Evolutionary conservation across 1,140 invertebrate species (phyloP), one percentile per base, ranked within the genome.

Genomic region (Drosophila rhopaloa): DNA sequence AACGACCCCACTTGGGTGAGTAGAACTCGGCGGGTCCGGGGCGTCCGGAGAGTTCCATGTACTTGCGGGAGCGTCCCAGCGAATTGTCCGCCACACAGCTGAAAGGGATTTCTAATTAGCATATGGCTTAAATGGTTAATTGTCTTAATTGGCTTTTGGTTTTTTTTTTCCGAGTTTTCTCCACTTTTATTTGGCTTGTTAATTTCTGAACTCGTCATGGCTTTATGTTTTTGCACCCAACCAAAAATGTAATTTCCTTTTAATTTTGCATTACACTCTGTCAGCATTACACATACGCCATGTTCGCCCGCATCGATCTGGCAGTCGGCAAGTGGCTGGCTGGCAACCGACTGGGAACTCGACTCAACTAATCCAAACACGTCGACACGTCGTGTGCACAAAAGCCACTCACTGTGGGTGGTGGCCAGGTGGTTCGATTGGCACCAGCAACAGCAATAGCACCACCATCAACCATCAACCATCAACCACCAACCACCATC

Each of bases 41-140:
- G 46, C 95, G 93, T 0, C 95, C 95, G 3, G 94, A 95, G 54
- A 95, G 92, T 79, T 95, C 95, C 77, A 95, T 95, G 85, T 95
- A 95, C 71, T 94, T 94, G 37, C 95, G 94, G 3, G 95, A 94
- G 3, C 94, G 93, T 32, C 95, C 95, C 41, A 96, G 93, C 46
- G 94, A 95, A 91, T 96, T 96, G 81, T 95, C 94, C 0, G 95
- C 95, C 24, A 94, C 94, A 79, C 95, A 96, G 68, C 95, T 95
- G 92, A 54, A 76, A 77, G 41, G 10, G 65, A 70, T 70, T 70
- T 41, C 43, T 56, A 40, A 70, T 71, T 71, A 58, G 43, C 27
- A 41, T 38, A 35, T n/a, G 11, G 4, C 53, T 56, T 63, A 46
- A 77, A 67, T 41, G 32, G 54, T 75, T 76, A 60, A 67, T 76